Evolutionary conservation across 1,140 invertebrate genomes (phyloP).

Genomic region (Neodiprion fabricii): DNA sequence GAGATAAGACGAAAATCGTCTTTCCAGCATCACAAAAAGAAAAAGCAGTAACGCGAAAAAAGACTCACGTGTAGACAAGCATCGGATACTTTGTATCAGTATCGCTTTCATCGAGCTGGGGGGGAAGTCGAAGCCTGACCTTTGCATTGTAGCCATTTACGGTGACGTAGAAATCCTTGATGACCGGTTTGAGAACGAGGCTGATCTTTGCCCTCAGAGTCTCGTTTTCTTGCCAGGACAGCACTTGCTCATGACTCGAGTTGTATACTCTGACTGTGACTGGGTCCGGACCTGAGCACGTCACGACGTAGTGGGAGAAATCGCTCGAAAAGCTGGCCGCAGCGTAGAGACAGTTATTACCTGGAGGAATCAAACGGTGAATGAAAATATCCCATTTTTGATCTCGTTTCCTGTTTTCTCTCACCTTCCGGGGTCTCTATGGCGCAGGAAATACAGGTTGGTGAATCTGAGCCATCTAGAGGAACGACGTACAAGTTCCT

Average conservation of each 20-base stretch:
- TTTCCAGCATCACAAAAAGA: not conserved
- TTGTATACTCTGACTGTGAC: slow-evolving; percentile 36
- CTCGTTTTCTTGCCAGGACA: slow-evolving; percentile 70
- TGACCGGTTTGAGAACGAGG: slow-evolving; percentile 65
- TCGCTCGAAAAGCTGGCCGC: slow-evolving; percentile 71
- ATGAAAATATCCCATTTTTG: too few species aligned
- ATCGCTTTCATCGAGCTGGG: slow-evolving; percentile 53
- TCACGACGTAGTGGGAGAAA: slow-evolving; percentile 69
- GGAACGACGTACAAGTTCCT: slow-evolving; percentile 60
- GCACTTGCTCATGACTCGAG: slow-evolving; percentile 33
- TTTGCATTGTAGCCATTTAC: slow-evolving; percentile 62
- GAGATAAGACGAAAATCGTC: slow-evolving; percentile 1
- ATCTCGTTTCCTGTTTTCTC: not conserved
- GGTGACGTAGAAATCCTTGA: slow-evolving; percentile 67
- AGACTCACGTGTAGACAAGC: slow-evolving; percentile 51
- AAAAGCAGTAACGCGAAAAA: not conserved
- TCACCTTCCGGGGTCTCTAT: slow-evolving; percentile 56
- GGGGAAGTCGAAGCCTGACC: slow-evolving; percentile 59
- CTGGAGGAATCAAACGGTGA: slow-evolving; percentile 29
- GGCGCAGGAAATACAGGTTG: slow-evolving; percentile 54
- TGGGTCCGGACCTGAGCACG: slow-evolving; percentile 71
- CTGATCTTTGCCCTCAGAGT: slow-evolving; percentile 61
- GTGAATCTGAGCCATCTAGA: slow-evolving; percentile 45
- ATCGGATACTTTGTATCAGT: slow-evolving; percentile 42
- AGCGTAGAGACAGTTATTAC: slow-evolving; percentile 66